Evolutionary conservation across 2,113 vertebrate species (phyloP), one percentile per base, ranked within the genome.

Genomic region (Genyomyrus donnyi): DNA sequence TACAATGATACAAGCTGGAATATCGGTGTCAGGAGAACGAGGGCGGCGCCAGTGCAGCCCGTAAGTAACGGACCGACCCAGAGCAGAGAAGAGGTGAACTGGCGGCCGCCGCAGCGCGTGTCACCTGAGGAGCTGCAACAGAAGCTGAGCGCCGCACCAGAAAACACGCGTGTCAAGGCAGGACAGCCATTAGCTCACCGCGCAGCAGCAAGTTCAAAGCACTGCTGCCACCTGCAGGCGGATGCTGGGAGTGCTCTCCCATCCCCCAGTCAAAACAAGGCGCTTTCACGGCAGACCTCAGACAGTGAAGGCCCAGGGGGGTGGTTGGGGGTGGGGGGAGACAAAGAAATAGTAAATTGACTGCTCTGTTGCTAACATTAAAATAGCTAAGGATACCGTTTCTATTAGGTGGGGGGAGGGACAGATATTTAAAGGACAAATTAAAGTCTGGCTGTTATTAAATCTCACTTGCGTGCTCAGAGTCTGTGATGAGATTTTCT

Each of bases 321-420:
- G 39, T 46, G 6, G 77, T 13, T 13, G 27, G 66, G 5, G 80
- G 35, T 46, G 39, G 80, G 80, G 80, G 80, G 83, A 48, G 83
- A 85, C 83, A 48, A 85, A 85, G 83, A 85, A 48, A 85, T 27
- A 85, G 17, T 85, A 48, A 48, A 85, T 85, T 45, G 39, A 85
- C 83, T 85, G 19, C 83, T 85, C 45, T 85, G 39, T 85, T 48
- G 35, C 45, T 45, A 85, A 46, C 39, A 85, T 85, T 85, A n/a
- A 85, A 85, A 85, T 85, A 48, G 83, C 45, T 85, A 85, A 80
- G 74, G 74, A 80, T 19, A 19, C 35, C 2, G 35, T 42, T 80
- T 80, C 35, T 80, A 80, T 80, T 80, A 80, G 74, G 31, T 39
- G 35, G 35, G 62, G 74, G 74, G 74, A 80, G 74, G 74, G 74